phyloP scores from a whole-genome alignment of 2,113 vertebrate genomes.

The Egretta garzetta region DNA sequence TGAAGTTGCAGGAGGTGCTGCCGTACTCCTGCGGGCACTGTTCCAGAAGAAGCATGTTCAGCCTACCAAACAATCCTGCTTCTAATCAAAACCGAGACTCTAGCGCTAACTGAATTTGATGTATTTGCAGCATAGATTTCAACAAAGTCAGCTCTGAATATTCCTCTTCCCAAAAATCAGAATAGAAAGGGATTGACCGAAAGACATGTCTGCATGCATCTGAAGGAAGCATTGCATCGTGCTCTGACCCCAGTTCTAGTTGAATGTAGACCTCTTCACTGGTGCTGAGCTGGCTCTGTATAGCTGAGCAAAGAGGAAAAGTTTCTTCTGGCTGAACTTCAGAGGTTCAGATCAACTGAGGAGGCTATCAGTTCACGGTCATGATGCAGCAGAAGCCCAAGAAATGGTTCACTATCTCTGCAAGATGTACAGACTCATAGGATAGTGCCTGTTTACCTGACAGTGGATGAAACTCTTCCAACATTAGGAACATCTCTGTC shows the following conservation, averaged over 20 bases:
- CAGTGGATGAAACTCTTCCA: background rate
- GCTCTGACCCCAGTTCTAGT: background rate
- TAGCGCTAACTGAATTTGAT: rapidly evolving
- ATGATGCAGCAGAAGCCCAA: background rate
- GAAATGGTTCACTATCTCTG: background rate
- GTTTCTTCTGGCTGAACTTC: background rate
- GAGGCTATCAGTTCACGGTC: background rate
- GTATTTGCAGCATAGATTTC: background rate
- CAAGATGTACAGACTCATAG: background rate
- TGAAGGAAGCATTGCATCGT: rapidly evolving
- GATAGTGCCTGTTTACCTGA: background rate
- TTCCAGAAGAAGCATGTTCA: background rate
- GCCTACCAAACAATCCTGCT: background rate
- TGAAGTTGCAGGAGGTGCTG: background rate
- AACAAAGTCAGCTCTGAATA: background rate
- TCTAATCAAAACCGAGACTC: background rate
- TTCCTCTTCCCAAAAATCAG: background rate
- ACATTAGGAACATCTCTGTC: background rate
- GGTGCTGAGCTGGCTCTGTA: background rate
- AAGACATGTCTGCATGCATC: background rate
- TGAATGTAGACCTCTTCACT: background rate
- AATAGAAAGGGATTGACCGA: background rate
- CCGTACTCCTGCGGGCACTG: background rate
- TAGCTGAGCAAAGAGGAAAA: background rate
- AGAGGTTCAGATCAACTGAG: background rate